Conservation (phyloP, 2,113 vertebrate genomes). For the Leptodactylus fuscus region DNA sequence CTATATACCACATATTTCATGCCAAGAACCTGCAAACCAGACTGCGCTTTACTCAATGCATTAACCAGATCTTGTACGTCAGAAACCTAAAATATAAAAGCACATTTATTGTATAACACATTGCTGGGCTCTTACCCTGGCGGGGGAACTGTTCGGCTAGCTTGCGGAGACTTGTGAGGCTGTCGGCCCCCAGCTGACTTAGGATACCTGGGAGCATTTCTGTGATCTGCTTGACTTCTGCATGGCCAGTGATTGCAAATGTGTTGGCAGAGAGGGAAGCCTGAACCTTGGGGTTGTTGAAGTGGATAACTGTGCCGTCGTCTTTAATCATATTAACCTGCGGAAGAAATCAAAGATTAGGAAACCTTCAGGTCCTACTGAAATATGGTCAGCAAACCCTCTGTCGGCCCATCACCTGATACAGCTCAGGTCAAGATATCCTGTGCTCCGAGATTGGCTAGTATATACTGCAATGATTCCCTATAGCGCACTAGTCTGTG, state of each 20-base stretch:
- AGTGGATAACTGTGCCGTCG: constrained; percentile 97
- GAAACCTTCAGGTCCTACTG: neutral
- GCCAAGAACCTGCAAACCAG: too few species aligned
- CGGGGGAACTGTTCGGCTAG: constrained; percentile 96
- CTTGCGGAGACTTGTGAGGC: constrained; percentile 95
- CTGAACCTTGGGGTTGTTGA: constrained; percentile 99
- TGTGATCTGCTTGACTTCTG: constrained; percentile 96
- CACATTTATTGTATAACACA: neutral
- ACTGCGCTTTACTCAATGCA: too few species aligned
- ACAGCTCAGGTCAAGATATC: too few species aligned
- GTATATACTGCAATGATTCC: too few species aligned
- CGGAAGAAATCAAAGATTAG: constrained; percentile 4
- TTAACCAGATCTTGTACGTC: too few species aligned
- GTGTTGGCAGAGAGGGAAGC: constrained; percentile 97
- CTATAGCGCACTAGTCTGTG: too few species aligned
- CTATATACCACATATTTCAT: too few species aligned
- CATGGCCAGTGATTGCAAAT: constrained; percentile 96
- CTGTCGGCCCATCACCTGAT: too few species aligned
- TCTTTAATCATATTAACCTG: constrained; percentile 99
- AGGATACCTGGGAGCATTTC: constrained; percentile 99
- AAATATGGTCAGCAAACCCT: neutral
- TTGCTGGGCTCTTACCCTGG: constrained; percentile 81
- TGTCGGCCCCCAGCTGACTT: constrained; percentile 97
- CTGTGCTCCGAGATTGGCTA: too few species aligned
- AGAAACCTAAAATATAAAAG: too few species aligned